These are phyloP conservation scores for Salvelinus fontinalis DNA, from an alignment of 2,113 vertebrate species.

Conservation along the genomic window DNA sequence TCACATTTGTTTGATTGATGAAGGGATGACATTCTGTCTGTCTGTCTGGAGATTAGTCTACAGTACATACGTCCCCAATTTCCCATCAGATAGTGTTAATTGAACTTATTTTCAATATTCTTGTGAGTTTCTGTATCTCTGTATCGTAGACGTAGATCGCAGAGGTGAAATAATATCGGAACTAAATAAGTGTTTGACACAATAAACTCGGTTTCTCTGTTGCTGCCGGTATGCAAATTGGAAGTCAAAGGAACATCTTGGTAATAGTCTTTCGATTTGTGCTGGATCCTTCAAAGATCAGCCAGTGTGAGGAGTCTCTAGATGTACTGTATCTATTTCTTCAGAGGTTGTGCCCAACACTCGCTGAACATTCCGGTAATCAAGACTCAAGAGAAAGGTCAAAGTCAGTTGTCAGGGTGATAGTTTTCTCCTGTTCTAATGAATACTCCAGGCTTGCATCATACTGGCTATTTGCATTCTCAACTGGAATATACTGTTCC, in stretches of 20 bases:
- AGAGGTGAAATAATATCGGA: background rate
- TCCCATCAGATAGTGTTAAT: background rate
- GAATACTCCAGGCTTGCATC: background rate
- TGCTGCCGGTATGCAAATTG: background rate
- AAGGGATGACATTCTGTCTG: background rate
- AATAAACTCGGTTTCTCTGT: conserved; percentile 24
- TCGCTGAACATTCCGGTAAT: background rate
- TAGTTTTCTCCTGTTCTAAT: background rate
- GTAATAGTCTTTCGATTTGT: conserved; percentile 24
- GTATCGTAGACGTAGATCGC: background rate
- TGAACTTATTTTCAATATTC: background rate
- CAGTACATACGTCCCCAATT: background rate
- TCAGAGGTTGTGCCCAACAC: background rate
- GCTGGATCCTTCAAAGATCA: conserved; percentile 15
- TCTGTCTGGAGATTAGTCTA: background rate
- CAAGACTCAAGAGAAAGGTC: background rate
- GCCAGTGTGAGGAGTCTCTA: background rate
- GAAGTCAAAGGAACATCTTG: too few species aligned
- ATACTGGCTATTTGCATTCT: conserved; percentile 3
- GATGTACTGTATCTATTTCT: background rate
- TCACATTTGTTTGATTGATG: background rate
- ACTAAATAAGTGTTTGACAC: background rate
- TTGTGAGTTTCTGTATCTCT: background rate
- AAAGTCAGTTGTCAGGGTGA: background rate
- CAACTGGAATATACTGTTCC: background rate